Base-by-base conservation (phyloP, 2,113 vertebrate genomes). In the Trichomycterus rosablanca region DNA sequence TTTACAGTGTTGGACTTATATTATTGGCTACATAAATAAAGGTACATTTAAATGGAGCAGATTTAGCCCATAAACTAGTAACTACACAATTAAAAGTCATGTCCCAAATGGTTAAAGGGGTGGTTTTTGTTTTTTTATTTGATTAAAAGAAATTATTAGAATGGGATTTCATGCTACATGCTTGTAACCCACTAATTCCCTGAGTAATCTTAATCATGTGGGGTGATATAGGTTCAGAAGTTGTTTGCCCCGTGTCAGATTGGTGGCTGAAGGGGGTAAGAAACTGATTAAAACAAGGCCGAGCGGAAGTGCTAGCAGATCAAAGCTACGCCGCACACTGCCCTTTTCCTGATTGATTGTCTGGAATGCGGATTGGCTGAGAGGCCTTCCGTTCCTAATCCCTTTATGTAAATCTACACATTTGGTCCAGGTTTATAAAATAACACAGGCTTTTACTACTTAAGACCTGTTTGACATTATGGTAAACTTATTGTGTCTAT, bases 301-400 rank as follows among this genome's bases (percentile, higher is more conserved):
- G 28, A 22, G 58, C 23, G 23, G 20, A 55, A 54, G 22, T 37
- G 35, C 1, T 7, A 32, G 49, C 9, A 39, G 56, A 65, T 65
- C 43, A 70, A 60, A 59, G 55, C n/a, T 40, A 14, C 12, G 19
- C 14, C 23, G 39, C 45, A 48, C 51, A 53, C 34, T 59, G 32
- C 39, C 45, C 37, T 46, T 62, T 62, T 63, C 39, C 60, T 63
- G 50, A 59, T 49, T 43, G 43, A 53, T 24, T 11, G 37, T 57
- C 52, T 67, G 69, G 69, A 71, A 71, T 67, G 58, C 10, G 40
- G 52, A 57, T 53, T 56, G 59, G 69, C 40, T 53, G 44, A 62
- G 54, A 52, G 57, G 45, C 66, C 63, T 71, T 67, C 59, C 52
- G 12, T 5, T 32, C 15, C 1, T 67, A 71, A 71, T 67, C 63